These are phyloP conservation scores for Ailuropoda melanoleuca DNA, from an alignment of 2,113 vertebrate species.

Conservation along the genomic window DNA sequence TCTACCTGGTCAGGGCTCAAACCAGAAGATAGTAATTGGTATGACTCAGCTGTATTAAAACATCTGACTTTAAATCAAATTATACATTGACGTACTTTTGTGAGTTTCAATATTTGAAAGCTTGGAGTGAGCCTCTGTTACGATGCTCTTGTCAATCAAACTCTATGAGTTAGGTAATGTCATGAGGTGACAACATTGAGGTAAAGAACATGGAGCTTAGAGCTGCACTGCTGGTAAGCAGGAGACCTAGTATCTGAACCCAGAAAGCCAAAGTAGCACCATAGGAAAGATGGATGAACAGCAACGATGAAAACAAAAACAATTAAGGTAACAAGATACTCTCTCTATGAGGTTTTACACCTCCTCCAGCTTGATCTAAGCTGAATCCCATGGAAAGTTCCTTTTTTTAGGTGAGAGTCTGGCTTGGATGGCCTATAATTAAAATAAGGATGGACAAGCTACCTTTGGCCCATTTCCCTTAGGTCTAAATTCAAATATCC, in stretches of 20 bases:
- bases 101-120: not conserved
- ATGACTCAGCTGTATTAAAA: not conserved
- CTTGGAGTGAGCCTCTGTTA: not conserved
- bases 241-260: not conserved
- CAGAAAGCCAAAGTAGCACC: not conserved
- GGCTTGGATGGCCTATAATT: not conserved
- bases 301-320: not conserved
- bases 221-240: not conserved
- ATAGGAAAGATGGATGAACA: not conserved
- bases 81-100: not conserved
- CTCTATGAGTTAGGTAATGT: not conserved
- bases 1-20: not conserved
- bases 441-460: not conserved
- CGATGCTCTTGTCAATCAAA: not conserved
- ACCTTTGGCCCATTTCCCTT: not conserved
- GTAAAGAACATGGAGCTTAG: not conserved
- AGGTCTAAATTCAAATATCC: not conserved
- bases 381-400: not conserved
- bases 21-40: not conserved
- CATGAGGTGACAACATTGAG: not conserved
- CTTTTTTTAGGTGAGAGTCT: not conserved
- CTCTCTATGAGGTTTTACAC: not conserved
- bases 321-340: not conserved
- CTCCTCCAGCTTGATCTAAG: not conserved
- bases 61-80: not conserved